Conservation (phyloP, 2,888 invertebrate genomes). For the Pristionchus entomophagus region DNA sequence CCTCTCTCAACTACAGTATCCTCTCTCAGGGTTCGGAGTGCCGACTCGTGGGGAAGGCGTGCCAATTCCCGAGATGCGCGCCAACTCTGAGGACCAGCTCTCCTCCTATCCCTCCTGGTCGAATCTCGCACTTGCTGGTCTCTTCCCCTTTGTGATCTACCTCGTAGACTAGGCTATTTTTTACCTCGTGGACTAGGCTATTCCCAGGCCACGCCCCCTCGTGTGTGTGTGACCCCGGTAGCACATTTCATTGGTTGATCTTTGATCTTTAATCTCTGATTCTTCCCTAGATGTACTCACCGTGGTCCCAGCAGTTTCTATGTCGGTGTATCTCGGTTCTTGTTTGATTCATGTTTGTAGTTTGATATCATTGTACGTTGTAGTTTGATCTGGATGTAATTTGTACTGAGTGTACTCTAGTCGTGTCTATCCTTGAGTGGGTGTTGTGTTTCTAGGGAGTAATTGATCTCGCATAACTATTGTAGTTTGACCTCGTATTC, state of each 20-base stretch:
- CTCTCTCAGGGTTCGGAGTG: constrained; percentile 4
- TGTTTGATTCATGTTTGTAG: neutral
- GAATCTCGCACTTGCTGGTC: neutral
- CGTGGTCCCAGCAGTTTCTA: neutral
- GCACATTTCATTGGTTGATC: neutral
- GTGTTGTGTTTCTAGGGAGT: neutral
- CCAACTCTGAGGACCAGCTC: neutral
- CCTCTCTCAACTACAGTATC: neutral
- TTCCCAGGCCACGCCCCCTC: constrained; percentile 7
- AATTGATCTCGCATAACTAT: no score
- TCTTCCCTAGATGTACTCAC: neutral
- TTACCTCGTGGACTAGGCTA: neutral
- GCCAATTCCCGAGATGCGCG: neutral
- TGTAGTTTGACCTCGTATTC: neutral
- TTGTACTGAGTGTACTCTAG: neutral
- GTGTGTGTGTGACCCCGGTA: neutral
- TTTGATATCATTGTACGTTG: neutral
- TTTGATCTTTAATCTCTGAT: neutral
- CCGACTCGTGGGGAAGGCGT: neutral
- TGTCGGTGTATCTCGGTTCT: no score
- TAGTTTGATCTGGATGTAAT: no score
- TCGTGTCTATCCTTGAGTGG: no score
- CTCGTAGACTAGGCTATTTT: neutral
- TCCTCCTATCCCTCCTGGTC: neutral
- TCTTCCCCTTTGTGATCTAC: constrained; percentile 23